A percentile compares a stretch with the other conserved stretches of the same genome.
Conservation (phyloP, 2,797 vertebrate genomes). For the Intellagama lesueurii region DNA sequence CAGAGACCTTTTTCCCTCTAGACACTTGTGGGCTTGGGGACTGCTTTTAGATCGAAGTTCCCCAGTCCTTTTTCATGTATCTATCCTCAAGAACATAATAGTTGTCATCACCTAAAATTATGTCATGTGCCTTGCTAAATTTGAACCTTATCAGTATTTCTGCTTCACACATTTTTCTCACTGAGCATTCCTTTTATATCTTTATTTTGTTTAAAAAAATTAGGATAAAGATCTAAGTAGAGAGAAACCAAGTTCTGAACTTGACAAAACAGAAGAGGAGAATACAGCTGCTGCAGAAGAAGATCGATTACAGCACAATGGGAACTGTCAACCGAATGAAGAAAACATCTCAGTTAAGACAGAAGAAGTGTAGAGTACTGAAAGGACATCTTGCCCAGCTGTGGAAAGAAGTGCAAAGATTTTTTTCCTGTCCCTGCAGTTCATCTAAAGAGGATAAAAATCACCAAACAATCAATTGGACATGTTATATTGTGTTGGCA, state of each 20-base stretch:
- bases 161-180: neutral
- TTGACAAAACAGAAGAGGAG: conserved; percentile 78
- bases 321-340: conserved; percentile 85
- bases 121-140: no score
- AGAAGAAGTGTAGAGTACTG: conserved; percentile 70
- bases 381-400: conserved; percentile 45
- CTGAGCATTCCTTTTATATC: neutral
- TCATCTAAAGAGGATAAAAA: conserved; percentile 68
- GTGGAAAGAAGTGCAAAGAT: conserved; percentile 71
- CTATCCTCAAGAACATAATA: no score
- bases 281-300: conserved; percentile 76
- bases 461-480: conserved; percentile 67
- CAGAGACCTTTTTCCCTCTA: no score
- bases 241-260: conserved; percentile 74
- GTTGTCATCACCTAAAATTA: no score
- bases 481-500: conserved; percentile 50
- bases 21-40: no score
- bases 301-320: conserved; percentile 85
- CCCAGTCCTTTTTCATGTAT: no score
- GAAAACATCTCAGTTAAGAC: conserved; percentile 77
- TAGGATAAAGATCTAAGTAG: conserved; percentile 80
- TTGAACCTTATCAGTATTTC: neutral
- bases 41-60: no score
- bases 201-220: conserved; percentile 2
- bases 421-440: neutral